Base-by-base conservation (phyloP, 1,140 invertebrate species). In the Macrosteles quadrilineatus region DNA sequence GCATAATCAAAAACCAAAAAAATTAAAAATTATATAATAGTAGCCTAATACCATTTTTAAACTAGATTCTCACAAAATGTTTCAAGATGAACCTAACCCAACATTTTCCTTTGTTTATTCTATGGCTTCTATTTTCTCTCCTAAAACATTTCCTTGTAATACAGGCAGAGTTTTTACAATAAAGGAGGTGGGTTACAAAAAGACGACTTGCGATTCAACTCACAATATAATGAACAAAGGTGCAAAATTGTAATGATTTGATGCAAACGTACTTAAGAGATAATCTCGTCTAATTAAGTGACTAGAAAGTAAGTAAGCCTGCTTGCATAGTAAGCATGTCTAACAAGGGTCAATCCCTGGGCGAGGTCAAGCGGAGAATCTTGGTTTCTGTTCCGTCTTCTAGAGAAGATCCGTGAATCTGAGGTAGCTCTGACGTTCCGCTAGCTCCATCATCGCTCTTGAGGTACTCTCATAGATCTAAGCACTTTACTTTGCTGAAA, bases 401-500 rank as follows among this genome's bases (percentile, higher is more conserved):
- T 21, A 19, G 14, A 50, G 47, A 50, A 50, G 47, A 50, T 21
- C 47, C 23, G 30, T 17, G 21, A 66, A 43, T 31, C 29, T 36
- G 23, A 66, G 31, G 21, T 36, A 36, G 29, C 23, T 4, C 2
- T 23, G 4, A 14, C 19, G 25, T 62, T 73, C 74, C 75, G 78
- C 50, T 79, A 21, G 47, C 21, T 17, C 27, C 23, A 83, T 86
- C 85, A 86, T 83, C 86, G 83, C 76, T 86, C 85, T 79, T 88
- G 85, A 62, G 89, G 90, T 66, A 91, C 86, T 64, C 87, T 82
- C 19, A 86, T 81, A n/a, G 87, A 89, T 71, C 85, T 82, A 47
- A 91, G 79, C 69, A 90, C 85, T 83, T 90, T 91, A 77, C 88
- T 90, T 79, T 87, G 85, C 89, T 91, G 81, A 29, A 86, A 86